These are phyloP conservation scores for Danaus chrysippus DNA, from an alignment of 2,888 invertebrate genomes.

Conservation along the genomic window DNA sequence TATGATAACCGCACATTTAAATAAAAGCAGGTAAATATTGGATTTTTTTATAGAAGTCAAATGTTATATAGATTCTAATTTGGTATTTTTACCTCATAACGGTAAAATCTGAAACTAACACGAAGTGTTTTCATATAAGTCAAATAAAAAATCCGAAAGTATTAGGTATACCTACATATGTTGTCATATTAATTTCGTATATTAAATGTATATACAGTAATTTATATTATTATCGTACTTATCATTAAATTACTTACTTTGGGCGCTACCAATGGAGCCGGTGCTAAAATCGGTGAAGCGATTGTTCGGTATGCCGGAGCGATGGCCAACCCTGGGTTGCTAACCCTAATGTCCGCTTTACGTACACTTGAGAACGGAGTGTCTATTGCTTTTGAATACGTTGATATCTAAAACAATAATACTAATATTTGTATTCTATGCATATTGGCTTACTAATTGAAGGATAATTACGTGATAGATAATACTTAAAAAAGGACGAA, in stretches of 20 bases:
- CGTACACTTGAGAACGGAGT: conserved; percentile 86
- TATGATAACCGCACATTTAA: too few species aligned
- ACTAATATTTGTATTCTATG: conserved; percentile 13
- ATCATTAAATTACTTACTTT: conserved; percentile 47
- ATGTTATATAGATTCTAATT: too few species aligned
- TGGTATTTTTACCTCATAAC: too few species aligned
- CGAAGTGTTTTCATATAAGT: too few species aligned
- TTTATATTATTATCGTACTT: background rate
- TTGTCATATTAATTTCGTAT: background rate
- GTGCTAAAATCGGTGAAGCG: conserved; percentile 59
- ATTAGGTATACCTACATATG: too few species aligned
- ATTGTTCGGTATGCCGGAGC: conserved; percentile 46
- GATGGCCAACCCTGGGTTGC: conserved; percentile 79
- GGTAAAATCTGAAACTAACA: too few species aligned
- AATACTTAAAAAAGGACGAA: too few species aligned
- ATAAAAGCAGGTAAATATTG: too few species aligned
- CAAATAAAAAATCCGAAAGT: too few species aligned
- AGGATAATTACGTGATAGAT: background rate
- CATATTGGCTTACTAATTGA: background rate
- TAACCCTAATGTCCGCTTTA: conserved; percentile 84
- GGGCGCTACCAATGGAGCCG: conserved; percentile 49
- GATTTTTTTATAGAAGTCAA: too few species aligned
- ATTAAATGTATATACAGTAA: background rate
- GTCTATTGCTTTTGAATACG: conserved; percentile 83
- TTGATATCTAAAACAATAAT: conserved; percentile 73